Percentiles rank a stretch among this genome's conserved stretches.
phyloP scores from a whole-genome alignment of 1,140 invertebrate genomes.

The Daktulosphaira vitifoliae region DNA sequence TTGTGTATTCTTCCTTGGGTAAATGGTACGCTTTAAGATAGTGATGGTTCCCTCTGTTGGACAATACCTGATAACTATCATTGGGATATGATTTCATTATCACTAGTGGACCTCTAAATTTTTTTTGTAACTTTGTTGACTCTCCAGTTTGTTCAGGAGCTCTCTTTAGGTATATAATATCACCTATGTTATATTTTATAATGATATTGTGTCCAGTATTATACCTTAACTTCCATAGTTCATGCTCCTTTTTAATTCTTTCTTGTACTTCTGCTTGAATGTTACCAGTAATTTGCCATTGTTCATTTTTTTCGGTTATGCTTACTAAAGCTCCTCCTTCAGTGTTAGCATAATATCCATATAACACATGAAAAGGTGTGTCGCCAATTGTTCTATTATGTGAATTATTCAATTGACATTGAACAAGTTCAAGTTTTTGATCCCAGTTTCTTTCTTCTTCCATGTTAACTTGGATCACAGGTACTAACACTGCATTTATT shows the following conservation, averaged over 20 bases:
- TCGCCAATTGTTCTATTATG: conserved; percentile 9
- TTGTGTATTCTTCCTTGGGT: neutral
- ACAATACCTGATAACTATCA: neutral
- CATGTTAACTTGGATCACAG: conserved; percentile 1
- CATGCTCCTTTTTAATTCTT: neutral
- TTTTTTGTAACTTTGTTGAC: conserved; percentile 3
- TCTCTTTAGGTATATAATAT: conserved; percentile 9
- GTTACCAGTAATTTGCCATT: neutral
- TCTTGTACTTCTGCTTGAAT: neutral
- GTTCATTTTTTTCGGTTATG: neutral
- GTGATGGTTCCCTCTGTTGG: neutral
- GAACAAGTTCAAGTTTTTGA: neutral
- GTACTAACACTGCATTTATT: neutral
- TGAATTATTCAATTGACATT: conserved; percentile 15
- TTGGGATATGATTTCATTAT: neutral
- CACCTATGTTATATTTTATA: neutral
- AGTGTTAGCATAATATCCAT: conserved; percentile 7
- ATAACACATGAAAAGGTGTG: conserved; percentile 9
- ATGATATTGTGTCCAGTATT: neutral
- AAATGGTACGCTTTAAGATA: neutral
- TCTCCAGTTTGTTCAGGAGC: neutral
- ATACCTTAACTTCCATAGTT: neutral
- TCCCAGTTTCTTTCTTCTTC: neutral
- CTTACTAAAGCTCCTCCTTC: neutral
- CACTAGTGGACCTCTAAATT: conserved; percentile 7